phyloP scores from a whole-genome alignment of 1,140 invertebrate genomes.

The Zaprionus camerounensis region DNA sequence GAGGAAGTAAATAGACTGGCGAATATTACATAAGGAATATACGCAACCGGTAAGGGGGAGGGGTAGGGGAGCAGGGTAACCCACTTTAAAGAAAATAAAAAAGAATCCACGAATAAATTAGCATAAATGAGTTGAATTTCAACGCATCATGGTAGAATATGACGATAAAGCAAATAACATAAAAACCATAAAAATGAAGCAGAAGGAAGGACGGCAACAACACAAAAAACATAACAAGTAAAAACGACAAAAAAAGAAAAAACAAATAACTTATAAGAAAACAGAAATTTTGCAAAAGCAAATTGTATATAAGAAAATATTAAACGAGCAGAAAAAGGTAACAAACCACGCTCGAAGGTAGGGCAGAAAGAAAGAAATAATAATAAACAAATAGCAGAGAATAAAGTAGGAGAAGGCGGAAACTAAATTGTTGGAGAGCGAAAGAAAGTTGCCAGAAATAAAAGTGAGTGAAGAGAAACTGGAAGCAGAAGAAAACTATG shows the following conservation, averaged over 20 bases:
- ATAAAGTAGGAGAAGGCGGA: not conserved
- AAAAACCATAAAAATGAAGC: slow-evolving; percentile 2
- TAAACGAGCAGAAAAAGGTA: slow-evolving; percentile 1
- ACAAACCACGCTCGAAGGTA: not conserved
- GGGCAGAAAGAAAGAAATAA: not conserved
- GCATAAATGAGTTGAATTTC: slow-evolving; percentile 10
- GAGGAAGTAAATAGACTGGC: not conserved
- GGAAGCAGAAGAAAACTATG: not conserved
- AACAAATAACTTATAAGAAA: slow-evolving; percentile 6
- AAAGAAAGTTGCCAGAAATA: not conserved
- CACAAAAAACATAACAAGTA: not conserved
- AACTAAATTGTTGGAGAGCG: not conserved
- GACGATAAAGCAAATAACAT: slow-evolving; percentile 3
- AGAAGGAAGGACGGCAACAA: not conserved
- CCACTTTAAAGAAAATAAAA: slow-evolving; percentile 1
- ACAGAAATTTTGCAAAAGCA: not conserved
- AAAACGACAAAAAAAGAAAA: not conserved
- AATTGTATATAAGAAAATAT: slow-evolving; percentile 2
- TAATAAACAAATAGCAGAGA: not conserved
- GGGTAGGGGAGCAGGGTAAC: not conserved
- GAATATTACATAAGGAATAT: not conserved
- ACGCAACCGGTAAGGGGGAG: not conserved
- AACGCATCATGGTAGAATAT: slow-evolving; percentile 6
- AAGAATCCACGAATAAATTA: slow-evolving; percentile 9
- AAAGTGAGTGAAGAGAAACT: not conserved